Evolutionary conservation across 92 coral and sea anemone genomes (phyloP), one percentile per base, ranked within the genome.

Genomic region (Metridium senile): DNA sequence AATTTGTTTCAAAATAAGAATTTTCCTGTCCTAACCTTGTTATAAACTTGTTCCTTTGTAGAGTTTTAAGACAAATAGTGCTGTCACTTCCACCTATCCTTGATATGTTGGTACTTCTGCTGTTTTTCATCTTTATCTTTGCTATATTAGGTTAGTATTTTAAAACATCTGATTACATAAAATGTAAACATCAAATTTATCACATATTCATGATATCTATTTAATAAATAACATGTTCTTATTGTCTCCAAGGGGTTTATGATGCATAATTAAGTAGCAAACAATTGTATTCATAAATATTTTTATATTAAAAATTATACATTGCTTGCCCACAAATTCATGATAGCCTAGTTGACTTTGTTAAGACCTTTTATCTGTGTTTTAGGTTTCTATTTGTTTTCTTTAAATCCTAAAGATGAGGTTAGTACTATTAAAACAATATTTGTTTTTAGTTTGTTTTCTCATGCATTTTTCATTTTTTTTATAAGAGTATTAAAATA

Each of bases 71-170:
- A 23, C 97, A 96, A 35, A 89, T 96, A 54, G 46, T 96, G 22
- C 89, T 87, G 58, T 96, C 99, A 0, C 94, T 96, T 33, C 99
- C 99, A 13, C 99, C 97, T 22, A 93, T 96, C 34, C 70, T 96
- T 70, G 99, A 92, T 63, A 96, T 96, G 89, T 65, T 96, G 64
- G 84, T 84, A 43, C 81, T 96, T 65, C 53, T 96, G 67, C 58
- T 96, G 27, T 93, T 96, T 59, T 79, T 93, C 78, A 96, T 96
- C 68, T 72, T 87, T 20, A 89, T 96, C 59, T 96, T 89, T 85
- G 89, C 99, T 17, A 91, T 93, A 82, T 63, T 96, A 29, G 99
- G 99, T 96, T 77, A 39, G 97, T 52, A 1, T 49, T 26, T 11
- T 0, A 11, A 2, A 9, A 22, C 3, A 2, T 9, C 23, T 17